phyloP scores from a whole-genome alignment of 2,113 vertebrate genomes.

The Alosa alosa region DNA sequence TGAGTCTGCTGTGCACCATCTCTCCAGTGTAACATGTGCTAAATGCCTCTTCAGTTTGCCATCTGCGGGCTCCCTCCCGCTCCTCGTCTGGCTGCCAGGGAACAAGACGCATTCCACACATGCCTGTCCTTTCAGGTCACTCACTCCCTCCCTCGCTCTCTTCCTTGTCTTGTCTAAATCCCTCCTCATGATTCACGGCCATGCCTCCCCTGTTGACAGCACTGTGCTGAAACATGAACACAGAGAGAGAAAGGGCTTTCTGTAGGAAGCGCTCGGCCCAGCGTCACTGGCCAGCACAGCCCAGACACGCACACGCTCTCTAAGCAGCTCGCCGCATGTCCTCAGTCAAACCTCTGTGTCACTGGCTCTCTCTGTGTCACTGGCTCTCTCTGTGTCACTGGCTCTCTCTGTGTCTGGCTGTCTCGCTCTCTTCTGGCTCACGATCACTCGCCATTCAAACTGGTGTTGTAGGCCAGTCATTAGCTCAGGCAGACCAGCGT shows the following conservation, averaged over 20 bases:
- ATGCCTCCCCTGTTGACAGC: not conserved
- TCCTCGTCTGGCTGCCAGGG: not conserved
- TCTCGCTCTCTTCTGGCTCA: not conserved
- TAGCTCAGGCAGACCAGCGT: not conserved
- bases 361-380: too few relatives aligned
- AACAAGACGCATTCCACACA: slow-evolving; percentile 23
- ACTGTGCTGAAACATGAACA: slow-evolving; percentile 9
- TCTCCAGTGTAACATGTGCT: not conserved
- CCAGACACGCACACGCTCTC: not conserved
- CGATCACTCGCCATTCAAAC: not conserved
- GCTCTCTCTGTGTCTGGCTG: not conserved
- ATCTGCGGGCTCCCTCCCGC: not conserved
- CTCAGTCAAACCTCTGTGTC: not conserved
- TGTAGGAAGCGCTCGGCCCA: not conserved
- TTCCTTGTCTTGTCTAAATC: not conserved
- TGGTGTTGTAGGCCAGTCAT: not conserved
- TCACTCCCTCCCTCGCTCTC: not conserved
- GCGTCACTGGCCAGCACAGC: not conserved
- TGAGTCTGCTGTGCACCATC: not conserved
- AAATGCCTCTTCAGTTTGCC: slow-evolving; percentile 14
- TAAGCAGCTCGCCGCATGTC: not conserved
- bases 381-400: not conserved
- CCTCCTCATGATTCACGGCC: not conserved
- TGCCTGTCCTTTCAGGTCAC: slow-evolving; percentile 21
- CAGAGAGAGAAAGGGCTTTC: not conserved